A percentile compares a stretch with the other conserved stretches of the same genome.
Evolutionary conservation across 2,888 invertebrate species (phyloP).

Genomic region (Glyphotaelius pellucidus): DNA sequence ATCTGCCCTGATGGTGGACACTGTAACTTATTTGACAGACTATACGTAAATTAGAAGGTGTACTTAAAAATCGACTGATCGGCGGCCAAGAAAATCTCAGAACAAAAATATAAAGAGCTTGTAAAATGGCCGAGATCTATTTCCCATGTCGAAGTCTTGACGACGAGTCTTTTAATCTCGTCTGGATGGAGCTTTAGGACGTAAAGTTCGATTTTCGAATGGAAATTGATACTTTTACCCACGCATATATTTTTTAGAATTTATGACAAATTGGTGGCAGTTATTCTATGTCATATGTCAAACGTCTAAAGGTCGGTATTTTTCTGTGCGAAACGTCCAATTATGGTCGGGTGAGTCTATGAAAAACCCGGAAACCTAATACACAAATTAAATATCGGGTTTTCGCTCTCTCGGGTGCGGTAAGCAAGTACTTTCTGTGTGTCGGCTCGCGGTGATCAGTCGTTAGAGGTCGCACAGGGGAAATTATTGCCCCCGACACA

Average conservation of each 20-base stretch:
- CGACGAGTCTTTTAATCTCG: no score
- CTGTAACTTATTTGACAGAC: no score
- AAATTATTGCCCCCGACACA: slow-evolving; percentile 51
- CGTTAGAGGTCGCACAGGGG: slow-evolving; percentile 30
- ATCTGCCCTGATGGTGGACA: no score
- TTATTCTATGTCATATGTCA: not conserved
- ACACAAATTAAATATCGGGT: slow-evolving; percentile 35
- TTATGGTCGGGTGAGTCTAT: not conserved
- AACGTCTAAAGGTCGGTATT: not conserved
- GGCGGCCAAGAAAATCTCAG: no score
- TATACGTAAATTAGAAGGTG: no score
- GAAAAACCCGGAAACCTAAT: slow-evolving; percentile 32
- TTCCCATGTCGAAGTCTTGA: no score
- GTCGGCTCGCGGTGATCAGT: slow-evolving; percentile 37
- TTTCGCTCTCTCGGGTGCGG: not conserved
- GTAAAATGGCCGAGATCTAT: no score
- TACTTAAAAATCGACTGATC: no score
- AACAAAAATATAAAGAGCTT: no score
- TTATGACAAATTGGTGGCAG: not conserved
- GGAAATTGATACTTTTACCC: not conserved
- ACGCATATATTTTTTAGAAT: not conserved
- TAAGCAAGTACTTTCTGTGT: not conserved
- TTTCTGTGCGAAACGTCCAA: not conserved
- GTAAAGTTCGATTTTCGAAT: no score
- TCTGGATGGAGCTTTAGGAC: no score